Percentiles rank a stretch among this genome's conserved stretches.
Evolutionary conservation across 2,797 vertebrate species (phyloP).

Genomic region (Chloroceryle amazona): DNA sequence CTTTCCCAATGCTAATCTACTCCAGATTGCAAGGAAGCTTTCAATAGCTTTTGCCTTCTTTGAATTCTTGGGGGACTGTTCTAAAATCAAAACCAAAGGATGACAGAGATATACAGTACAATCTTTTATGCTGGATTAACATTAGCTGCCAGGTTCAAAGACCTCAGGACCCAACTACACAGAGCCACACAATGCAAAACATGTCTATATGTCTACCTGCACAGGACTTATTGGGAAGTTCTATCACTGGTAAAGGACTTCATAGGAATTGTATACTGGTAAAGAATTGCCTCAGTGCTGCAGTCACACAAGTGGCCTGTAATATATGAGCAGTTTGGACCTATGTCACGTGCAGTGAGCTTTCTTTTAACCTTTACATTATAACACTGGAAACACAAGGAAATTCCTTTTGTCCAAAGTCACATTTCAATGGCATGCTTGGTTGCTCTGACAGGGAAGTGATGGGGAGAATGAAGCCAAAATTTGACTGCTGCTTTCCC

Average conservation of each 20-base stretch:
- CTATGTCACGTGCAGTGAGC: not conserved
- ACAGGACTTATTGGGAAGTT: not conserved
- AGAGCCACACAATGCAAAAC: fast-evolving
- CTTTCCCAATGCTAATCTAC: not conserved
- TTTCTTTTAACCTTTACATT: not conserved
- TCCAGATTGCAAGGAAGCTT: not conserved
- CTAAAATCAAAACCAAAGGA: not conserved
- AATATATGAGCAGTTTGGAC: not conserved
- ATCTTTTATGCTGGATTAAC: not conserved
- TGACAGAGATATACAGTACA: not conserved
- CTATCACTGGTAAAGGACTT: not conserved
- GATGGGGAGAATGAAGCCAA: not conserved
- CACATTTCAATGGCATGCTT: not conserved
- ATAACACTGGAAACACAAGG: not conserved
- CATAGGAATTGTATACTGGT: not conserved
- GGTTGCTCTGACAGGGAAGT: not conserved
- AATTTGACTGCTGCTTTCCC: not conserved
- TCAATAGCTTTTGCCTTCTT: not conserved
- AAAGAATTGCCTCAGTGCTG: not conserved
- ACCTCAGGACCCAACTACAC: not conserved
- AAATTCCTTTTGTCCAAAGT: not conserved
- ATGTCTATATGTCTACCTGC: no score
- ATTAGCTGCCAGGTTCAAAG: not conserved
- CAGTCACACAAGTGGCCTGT: not conserved
- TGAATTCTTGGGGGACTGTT: not conserved